Evolutionary conservation across 2,113 vertebrate species (phyloP), one percentile per base, ranked within the genome.

Genomic region (Eleginops maclovinus): DNA sequence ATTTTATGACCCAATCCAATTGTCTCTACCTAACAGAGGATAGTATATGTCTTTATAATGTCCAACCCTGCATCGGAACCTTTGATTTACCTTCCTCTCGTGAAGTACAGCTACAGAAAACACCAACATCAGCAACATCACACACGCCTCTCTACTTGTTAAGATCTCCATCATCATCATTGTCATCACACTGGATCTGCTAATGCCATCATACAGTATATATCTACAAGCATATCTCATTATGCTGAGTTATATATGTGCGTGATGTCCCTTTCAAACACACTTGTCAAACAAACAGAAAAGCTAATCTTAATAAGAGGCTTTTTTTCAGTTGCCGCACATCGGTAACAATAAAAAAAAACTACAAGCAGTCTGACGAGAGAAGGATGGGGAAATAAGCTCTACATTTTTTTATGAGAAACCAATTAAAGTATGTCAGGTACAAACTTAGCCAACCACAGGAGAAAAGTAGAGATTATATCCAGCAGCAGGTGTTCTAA

Each of bases 241-340:
- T 60, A 79, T 5, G 69, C 68, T 68, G 69, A 78, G 51, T 31
- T 64, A 31, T 14, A n/a, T 19, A 12, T 59, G 53, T n/a, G 19
- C 43, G 28, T 26, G 28, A 49, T 41, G 50, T 80, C 44, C 41
- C 6, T 49, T 46, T 72, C 51, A 24, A 63, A 84, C 10, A 51
- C 49, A 31, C 72, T 44, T 64, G 31, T 74, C 59, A 56, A 73
- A 81, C 63, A 68, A 64, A 73, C 31, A 60, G 40, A 60, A 36
- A 36, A 8, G 7, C 31, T 36, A 36, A 9, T 51, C 73, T 47
- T n/a, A 77, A 81, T 54, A 58, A 22, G 55, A 67, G 50, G 62
- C 19, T 67, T 60, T 55, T 71, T 55, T 50, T 66, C 36, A 5
- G 73, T 65, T 44, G 71, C 61, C 1, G 56, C 14, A 19, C 61